phyloP scores from a whole-genome alignment of 2,888 invertebrate genomes.

The Pristionchus fissidentatus region DNA sequence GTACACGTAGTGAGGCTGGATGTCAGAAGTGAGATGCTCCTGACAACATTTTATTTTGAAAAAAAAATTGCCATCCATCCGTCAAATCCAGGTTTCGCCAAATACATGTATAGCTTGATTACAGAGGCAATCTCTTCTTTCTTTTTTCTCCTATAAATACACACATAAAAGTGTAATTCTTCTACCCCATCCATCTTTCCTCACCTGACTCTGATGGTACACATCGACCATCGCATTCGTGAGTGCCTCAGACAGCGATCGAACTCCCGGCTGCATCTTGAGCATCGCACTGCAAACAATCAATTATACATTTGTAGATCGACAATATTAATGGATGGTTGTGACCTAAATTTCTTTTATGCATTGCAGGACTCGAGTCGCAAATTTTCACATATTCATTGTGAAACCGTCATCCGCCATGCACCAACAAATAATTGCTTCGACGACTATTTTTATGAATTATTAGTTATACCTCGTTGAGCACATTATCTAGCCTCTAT shows the following conservation, averaged over 20 bases:
- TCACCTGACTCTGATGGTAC: conserved; percentile 90
- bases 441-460: too few species aligned
- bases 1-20: conserved; percentile 99
- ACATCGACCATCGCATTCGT: conserved; percentile 99
- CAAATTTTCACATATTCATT: too few species aligned
- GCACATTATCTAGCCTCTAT: too few species aligned
- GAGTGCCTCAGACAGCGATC: conserved; percentile 93
- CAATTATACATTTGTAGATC: neutral
- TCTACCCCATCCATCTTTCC: neutral
- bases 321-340: too few species aligned
- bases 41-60: conserved; percentile 67
- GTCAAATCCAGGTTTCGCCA: too few species aligned
- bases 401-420: too few species aligned
- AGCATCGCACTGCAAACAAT: conserved; percentile 85
- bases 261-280: conserved; percentile 89
- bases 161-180: too few species aligned
- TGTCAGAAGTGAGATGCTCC: conserved; percentile 98
- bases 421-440: too few species aligned
- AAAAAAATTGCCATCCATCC: neutral
- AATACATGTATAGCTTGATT: too few species aligned
- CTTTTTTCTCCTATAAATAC: neutral
- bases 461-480: too few species aligned
- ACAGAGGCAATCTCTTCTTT: neutral
- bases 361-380: too few species aligned
- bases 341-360: too few species aligned